phyloP scores from a whole-genome alignment of 2,113 vertebrate genomes.

The Mionectes macconnelli region DNA sequence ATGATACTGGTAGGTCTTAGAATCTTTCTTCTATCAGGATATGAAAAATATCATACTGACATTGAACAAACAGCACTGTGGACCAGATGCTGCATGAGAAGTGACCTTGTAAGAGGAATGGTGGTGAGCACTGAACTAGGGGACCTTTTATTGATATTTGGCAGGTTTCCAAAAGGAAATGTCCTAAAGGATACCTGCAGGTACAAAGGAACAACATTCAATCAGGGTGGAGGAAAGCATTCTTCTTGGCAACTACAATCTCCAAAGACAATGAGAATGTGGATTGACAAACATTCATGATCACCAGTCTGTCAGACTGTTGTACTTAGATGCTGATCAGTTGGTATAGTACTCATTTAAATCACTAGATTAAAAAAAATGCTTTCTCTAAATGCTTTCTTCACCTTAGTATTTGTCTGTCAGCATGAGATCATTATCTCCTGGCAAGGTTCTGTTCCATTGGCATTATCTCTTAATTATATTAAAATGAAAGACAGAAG shows the following conservation, averaged over 20 bases:
- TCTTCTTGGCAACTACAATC: not conserved
- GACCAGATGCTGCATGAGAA: not conserved
- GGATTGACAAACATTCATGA: rapidly evolving
- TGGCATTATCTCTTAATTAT: conserved; percentile 56
- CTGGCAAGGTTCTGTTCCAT: conserved; percentile 30
- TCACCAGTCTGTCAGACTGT: not conserved
- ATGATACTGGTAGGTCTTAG: not conserved
- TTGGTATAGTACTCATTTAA: not conserved
- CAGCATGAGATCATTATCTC: conserved; percentile 51
- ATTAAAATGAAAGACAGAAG: conserved; percentile 10
- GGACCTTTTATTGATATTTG: not conserved
- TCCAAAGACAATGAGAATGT: not conserved
- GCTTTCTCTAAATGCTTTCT: not conserved
- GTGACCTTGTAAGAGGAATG: not conserved
- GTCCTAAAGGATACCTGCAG: not conserved
- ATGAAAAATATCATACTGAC: not conserved
- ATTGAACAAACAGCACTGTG: not conserved
- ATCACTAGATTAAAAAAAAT: not conserved
- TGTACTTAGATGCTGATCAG: not conserved
- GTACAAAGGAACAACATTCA: not conserved
- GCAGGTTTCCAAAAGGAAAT: not conserved
- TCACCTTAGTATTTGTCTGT: conserved; percentile 35
- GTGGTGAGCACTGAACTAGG: not conserved
- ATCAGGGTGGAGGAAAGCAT: not conserved
- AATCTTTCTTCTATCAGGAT: not conserved